Conservation (phyloP, 2,113 vertebrate species). For the Alexandromys fortis region DNA sequence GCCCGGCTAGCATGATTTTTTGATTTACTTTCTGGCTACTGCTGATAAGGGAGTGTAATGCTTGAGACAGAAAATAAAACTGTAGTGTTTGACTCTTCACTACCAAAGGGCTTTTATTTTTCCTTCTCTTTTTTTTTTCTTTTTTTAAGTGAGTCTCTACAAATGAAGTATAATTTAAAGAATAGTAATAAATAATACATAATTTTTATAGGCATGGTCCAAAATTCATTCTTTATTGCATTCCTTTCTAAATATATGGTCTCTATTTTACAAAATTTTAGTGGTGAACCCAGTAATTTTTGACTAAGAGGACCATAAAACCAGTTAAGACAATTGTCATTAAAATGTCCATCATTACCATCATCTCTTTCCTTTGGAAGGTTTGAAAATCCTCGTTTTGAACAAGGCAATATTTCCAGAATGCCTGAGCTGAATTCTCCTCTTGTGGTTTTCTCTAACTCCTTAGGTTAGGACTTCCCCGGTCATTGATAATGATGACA, state of each 20-base stretch:
- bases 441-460: conserved; percentile 78
- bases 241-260: conserved; percentile 42
- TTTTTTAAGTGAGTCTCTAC: background rate
- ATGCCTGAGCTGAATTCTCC: conserved; percentile 75
- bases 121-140: background rate
- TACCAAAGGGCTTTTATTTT: background rate
- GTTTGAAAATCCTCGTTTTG: conserved; percentile 56
- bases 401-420: conserved; percentile 77
- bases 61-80: conserved; percentile 17
- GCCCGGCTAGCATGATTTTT: background rate
- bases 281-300: conserved; percentile 13
- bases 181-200: background rate
- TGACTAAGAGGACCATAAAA: conserved; percentile 52
- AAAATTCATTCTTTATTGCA: background rate
- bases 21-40: conserved; percentile 39
- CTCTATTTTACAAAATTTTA: background rate
- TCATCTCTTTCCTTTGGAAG: conserved; percentile 55
- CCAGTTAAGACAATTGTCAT: conserved; percentile 2
- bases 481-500: conserved; percentile 84
- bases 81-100: background rate
- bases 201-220: background rate
- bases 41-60: conserved; percentile 4
- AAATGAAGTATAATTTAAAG: background rate
- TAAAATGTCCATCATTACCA: background rate
- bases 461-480: conserved; percentile 83